Base-by-base conservation (phyloP, 2,797 vertebrate genomes). In the Gymnoscopelus microlampas region DNA sequence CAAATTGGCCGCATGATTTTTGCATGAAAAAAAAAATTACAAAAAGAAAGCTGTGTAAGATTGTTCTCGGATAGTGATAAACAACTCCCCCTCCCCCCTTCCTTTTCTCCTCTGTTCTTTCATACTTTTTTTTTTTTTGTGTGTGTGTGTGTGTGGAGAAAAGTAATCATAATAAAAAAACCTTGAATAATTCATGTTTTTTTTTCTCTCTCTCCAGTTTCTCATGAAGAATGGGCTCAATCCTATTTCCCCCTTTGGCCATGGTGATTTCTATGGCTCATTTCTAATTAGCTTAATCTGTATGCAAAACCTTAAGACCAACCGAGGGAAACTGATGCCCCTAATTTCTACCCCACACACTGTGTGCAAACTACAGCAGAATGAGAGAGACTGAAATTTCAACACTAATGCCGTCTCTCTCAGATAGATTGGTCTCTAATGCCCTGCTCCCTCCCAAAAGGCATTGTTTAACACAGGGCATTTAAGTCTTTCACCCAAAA, bases 1-100 rank as follows among this genome's bases (percentile, higher is more conserved):
- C 96, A 97, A 97, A 97, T 96, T 97, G 97, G 97, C 96, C 97
- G 95, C 96, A 97, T 98, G 97, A 96, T 98, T 97, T 98, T 97
- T 97, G 97, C 97, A 97, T 98, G 97, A 97, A 97, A 95, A 95
- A 97, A 97, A 96, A 97, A 97, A 96, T 97, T 97, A 97, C 96
- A 97, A 96, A 97, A 98, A 95, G 94, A 97, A 96, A 98, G 96
- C 95, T 96, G 96, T 95, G 95, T 96, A 95, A 96, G 94, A 95
- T 94, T 94, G 95, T 94, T 95, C 94, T 94, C 70, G 85, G 79
- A 95, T 93, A 95, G 83, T 91, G 83, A 89, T 88, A 81, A 87
- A 95, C 93, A 95, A 94, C 88, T 86, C 88, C 87, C 85, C 87
- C 77, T 32, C 66, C 71, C 32, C 53, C 60, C 24, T 83, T 76